Evolutionary conservation across 2,888 invertebrate genomes (phyloP).

Genomic region (Hypomecis punctinalis): DNA sequence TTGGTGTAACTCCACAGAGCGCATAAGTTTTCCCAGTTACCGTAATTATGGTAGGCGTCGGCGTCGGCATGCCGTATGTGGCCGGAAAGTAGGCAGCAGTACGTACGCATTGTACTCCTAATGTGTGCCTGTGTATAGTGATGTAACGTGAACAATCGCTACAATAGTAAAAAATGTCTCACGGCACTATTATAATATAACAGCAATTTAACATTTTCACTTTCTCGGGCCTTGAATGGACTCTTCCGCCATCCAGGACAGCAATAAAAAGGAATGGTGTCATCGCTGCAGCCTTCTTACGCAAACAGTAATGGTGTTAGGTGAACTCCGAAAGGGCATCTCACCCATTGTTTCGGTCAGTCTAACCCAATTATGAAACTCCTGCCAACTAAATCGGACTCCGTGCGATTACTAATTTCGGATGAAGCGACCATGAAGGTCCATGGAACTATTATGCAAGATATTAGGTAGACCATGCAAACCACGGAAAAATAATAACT

Average conservation of each 20-base stretch:
- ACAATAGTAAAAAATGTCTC: conserved; percentile 70
- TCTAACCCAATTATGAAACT: conserved; percentile 28
- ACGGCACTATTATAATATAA: conserved; percentile 61
- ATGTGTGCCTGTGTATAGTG: conserved; percentile 49
- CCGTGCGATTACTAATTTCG: conserved; percentile 30
- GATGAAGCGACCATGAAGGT: not conserved
- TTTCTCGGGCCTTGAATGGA: conserved; percentile 61
- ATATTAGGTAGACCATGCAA: not conserved
- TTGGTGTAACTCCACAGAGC: not conserved
- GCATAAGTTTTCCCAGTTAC: not conserved
- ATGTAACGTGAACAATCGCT: conserved; percentile 56
- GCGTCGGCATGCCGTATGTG: conserved; percentile 12
- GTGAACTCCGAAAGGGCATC: conserved; percentile 30
- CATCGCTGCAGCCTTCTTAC: conserved; percentile 35
- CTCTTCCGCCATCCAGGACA: conserved; percentile 58
- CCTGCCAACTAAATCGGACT: conserved; percentile 21
- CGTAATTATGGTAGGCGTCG: conserved; percentile 2
- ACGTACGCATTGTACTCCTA: conserved; percentile 24
- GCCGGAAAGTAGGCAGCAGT: conserved; percentile 17
- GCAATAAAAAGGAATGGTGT: conserved; percentile 46
- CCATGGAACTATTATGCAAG: not conserved
- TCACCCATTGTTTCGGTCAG: conserved; percentile 34
- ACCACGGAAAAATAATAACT: too few relatives aligned
- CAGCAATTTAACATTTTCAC: conserved; percentile 72
- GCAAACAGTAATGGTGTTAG: conserved; percentile 18